Evolutionary conservation across 2,797 vertebrate species (phyloP).

Genomic region (Lutjanus argentimaculatus): DNA sequence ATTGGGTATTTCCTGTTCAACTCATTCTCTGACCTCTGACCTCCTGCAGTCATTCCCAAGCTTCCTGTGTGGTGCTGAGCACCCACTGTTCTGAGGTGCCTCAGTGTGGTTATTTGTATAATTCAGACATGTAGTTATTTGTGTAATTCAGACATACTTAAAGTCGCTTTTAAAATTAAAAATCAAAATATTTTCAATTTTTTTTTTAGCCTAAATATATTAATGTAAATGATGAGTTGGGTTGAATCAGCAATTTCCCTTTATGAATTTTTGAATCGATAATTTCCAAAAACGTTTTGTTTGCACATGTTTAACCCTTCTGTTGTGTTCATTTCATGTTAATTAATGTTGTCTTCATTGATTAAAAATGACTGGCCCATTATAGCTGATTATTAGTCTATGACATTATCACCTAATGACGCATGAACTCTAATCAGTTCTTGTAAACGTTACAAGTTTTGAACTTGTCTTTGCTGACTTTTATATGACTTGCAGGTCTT

Average conservation of each 20-base stretch:
- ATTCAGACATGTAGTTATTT: constrained; percentile 6
- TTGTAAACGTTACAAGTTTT: too few relatives aligned
- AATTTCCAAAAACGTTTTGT: background rate
- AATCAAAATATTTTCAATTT: background rate
- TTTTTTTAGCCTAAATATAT: background rate
- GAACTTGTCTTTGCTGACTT: too few relatives aligned
- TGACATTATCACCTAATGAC: too few relatives aligned
- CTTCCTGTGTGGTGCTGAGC: constrained; percentile 52
- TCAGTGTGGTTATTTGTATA: constrained; percentile 1
- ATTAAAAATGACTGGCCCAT: too few relatives aligned
- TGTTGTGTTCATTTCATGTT: too few relatives aligned
- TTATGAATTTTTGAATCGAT: background rate
- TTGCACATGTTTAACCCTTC: background rate
- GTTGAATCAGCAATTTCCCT: background rate
- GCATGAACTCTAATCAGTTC: too few relatives aligned
- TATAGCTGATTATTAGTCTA: too few relatives aligned
- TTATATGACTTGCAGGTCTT: too few relatives aligned
- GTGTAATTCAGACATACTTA: background rate
- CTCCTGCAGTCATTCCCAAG: constrained; percentile 60
- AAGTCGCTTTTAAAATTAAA: background rate
- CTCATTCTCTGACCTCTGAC: constrained; percentile 68
- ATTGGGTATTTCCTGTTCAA: constrained; percentile 77
- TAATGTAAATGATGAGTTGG: background rate
- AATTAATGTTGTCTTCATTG: too few relatives aligned
- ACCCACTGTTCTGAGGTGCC: constrained; percentile 4